Evolutionary conservation across 2,113 vertebrate genomes (phyloP), one percentile per base, ranked within the genome.

Genomic region (Meriones unguiculatus): DNA sequence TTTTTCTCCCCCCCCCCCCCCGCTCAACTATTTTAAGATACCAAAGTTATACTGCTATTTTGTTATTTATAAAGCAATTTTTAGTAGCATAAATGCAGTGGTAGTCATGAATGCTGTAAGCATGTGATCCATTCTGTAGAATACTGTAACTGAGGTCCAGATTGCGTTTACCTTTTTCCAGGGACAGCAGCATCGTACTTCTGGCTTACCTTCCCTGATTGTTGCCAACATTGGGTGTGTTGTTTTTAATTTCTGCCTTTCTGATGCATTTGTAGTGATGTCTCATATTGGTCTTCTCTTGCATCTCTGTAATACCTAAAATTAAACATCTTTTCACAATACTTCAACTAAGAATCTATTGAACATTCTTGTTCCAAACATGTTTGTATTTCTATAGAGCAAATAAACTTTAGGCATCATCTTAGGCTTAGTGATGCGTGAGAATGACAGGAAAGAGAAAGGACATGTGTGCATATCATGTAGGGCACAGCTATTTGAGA

Each of bases 181-280:
- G 28, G 67, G 24, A 67, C 3, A 91, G 28, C 22, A n/a, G 38
- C 17, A 46, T n/a, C 65, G 4, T n/a, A n/a, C 7, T 9, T 65
- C 28, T 54, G n/a, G 81, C 32, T 7, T 13, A 25, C 52, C 91
- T 57, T 84, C 41, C n/a, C 12, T 62, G 20, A 76, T 11, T 14
- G 35, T 50, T 65, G 4, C 30, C 30, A 65, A 11, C 52, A 67
- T 70, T 90, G 72, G 73, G 11, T 69, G 30, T 72, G 41, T 14
- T 69, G 13, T 57, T 81, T 90, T 76, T 90, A 46, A 90, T 72
- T 67, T 82, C 92, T 65, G 41, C n/a, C 78, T 52, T 93, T 24
- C 50, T 92, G 18, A 93, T 65, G 62, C 6, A 11, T 35, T 14
- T 13, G 7, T 38, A n/a, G 13, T 24, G 13, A 24, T 28, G 62